Evolutionary conservation across 2,113 vertebrate genomes (phyloP), one percentile per base, ranked within the genome.

Genomic region (Donacobius atricapilla): DNA sequence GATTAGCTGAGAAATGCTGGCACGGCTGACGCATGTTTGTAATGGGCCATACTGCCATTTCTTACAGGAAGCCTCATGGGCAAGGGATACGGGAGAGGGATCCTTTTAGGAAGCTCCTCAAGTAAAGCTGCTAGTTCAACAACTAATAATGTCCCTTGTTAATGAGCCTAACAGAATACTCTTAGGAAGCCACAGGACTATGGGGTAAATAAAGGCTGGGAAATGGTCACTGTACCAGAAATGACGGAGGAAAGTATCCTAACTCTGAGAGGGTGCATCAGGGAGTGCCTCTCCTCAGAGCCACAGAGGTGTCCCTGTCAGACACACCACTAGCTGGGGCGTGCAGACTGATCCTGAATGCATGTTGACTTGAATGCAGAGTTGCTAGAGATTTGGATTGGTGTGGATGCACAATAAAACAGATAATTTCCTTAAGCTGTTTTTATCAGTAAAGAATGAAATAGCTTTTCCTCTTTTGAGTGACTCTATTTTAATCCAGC

Each of bases 391-490:
- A 50, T 39, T 73, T 30, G 13, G 24, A 25, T 28, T 79, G 60
- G 2, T 79, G n/a, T 72, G 86, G 39, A 30, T 70, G 68, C 37
- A 65, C 1, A 1, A 66, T 16, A 48, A 70, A 94, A 69, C 2
- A 84, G 86, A 23, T 63, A 16, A 94, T 78, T 81, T 91, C 47
- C 56, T 87, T 91, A 75, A 87, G 27, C 58, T 78, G 58, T 66
- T 86, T 63, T 82, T 73, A 87, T 79, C 51, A 33, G 25, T 64
- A 81, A 81, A 82, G 87, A 94, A 84, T 56, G 16, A 95, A 94
- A 83, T 73, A 2, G 1, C 23, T 82, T 79, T 61, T 61, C 24
- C 18, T 57, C 65, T 87, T 91, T 72, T 87, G 80, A 87, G 50
- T n/a, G 18, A 80, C n/a, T 96, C 47, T 9, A 4, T 56, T 96